phyloP scores from a whole-genome alignment of 2,888 invertebrate species.

The Agonopterix heracliana region DNA sequence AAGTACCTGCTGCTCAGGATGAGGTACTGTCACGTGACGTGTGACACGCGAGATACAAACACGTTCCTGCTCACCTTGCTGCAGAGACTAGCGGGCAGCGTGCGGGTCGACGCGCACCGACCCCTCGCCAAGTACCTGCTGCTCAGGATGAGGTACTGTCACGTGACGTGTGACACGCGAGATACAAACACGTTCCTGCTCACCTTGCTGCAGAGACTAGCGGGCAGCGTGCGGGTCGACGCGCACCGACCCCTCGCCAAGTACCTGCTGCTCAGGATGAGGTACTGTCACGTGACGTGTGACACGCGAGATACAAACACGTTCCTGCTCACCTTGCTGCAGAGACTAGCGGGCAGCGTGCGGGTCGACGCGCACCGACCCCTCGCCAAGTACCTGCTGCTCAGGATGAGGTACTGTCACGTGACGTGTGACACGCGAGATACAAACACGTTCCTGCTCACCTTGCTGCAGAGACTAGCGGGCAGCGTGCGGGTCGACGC shows the following conservation, averaged over 20 bases:
- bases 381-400: slow-evolving; percentile 87
- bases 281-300: slow-evolving; percentile 35
- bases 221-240: slow-evolving; percentile 83
- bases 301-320: slow-evolving; percentile 51
- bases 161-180: slow-evolving; percentile 19
- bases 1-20: slow-evolving; percentile 88
- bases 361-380: slow-evolving; percentile 91
- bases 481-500: slow-evolving; percentile 86
- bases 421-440: slow-evolving; percentile 35
- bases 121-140: slow-evolving; percentile 90
- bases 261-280: slow-evolving; percentile 88
- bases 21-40: slow-evolving; percentile 50
- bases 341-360: slow-evolving; percentile 82
- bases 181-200: no score
- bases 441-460: no score
- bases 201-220: slow-evolving; percentile 82
- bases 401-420: slow-evolving; percentile 79
- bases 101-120: slow-evolving; percentile 88
- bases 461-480: slow-evolving; percentile 83
- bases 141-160: slow-evolving; percentile 80
- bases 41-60: slow-evolving; percentile 46
- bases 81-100: slow-evolving; percentile 82
- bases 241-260: slow-evolving; percentile 89
- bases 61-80: slow-evolving; percentile 81
- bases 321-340: slow-evolving; percentile 81